Base-by-base conservation (phyloP, 2,797 vertebrate genomes). In the Rousettus madagascariensis region DNA sequence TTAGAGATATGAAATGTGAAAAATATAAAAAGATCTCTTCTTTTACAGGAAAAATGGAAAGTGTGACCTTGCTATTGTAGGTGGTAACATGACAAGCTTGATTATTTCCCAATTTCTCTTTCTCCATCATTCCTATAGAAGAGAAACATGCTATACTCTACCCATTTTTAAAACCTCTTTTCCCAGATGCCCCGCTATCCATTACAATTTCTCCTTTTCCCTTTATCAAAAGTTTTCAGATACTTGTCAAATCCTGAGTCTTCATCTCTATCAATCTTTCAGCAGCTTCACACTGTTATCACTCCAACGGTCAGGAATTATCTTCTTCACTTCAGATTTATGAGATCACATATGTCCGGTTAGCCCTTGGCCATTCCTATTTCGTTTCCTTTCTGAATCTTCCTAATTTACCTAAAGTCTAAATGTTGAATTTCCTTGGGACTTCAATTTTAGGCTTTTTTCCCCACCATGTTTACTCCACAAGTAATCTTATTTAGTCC, bases 1-100 rank as follows among this genome's bases (percentile, higher is more conserved):
- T 61, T 68, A 93, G 46, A 75, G 49, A 94, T 74, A 96, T 28
- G 53, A 90, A 87, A 83, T 61, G 69, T 90, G 71, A 83, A 96
- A 95, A 90, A 85, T 80, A 33, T 88, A 66, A 87, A 72, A 88
- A 91, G 33, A 88, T 84, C 15, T 38, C 46, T 11, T 6, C 4
- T 71, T 95, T 79, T 87, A 87, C 20, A 74, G 91, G 46, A 92
- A 85, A 59, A 95, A 87, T 69, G 33, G n/a, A 75, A 94, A 30
- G 2, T 49, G 6, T 90, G 86, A 85, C 74, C 57, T 89, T 63
- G 59, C 38, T 84, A 71, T 92, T 88, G 46, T 75, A 15, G 20
- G 8, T 59, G 17, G 51, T 65, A 89, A 83, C 57, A 79, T 41
- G 69, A 65, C 49, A 92, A 94, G 51, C 36, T 89, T 86, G 65